Evolutionary conservation across 2,888 invertebrate genomes (phyloP).

Genomic region (Cheilosia pagana): DNA sequence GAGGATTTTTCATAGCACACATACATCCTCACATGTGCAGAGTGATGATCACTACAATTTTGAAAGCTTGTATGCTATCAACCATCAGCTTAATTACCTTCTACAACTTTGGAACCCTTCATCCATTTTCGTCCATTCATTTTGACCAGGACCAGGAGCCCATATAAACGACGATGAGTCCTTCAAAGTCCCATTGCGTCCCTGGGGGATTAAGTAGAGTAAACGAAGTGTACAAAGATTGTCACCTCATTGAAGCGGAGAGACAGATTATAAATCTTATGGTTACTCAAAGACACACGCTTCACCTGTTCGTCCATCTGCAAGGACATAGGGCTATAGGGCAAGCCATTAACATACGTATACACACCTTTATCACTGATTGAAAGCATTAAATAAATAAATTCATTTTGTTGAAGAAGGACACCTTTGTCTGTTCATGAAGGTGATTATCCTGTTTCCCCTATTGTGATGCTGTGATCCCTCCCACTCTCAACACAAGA

Average conservation of each 20-base stretch:
- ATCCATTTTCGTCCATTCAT: conserved; percentile 46
- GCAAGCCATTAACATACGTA: conserved; percentile 17
- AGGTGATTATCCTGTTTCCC: conserved; percentile 60
- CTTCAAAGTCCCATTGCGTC: conserved; percentile 38
- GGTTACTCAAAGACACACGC: conserved; percentile 63
- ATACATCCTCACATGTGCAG: not conserved
- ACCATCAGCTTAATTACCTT: conserved; percentile 49
- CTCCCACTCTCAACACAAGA: not conserved
- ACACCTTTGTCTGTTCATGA: conserved; percentile 50
- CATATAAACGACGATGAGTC: conserved; percentile 20
- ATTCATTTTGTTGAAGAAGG: conserved; percentile 58
- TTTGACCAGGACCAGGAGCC: conserved; percentile 25
- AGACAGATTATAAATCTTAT: conserved; percentile 72
- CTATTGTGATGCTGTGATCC: conserved; percentile 29
- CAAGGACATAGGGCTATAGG: not conserved
- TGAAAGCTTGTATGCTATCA: conserved; percentile 38
- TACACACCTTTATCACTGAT: conserved; percentile 44
- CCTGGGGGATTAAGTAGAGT: conserved; percentile 56
- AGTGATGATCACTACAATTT: conserved; percentile 21
- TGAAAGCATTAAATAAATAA: conserved; percentile 70
- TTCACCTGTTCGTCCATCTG: conserved; percentile 44
- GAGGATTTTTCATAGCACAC: no score
- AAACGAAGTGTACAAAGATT: conserved; percentile 72
- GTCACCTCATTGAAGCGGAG: conserved; percentile 70
- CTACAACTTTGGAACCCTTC: conserved; percentile 34